Evolutionary conservation across 2,113 vertebrate genomes (phyloP).

Genomic region (Anolis sagrei): DNA sequence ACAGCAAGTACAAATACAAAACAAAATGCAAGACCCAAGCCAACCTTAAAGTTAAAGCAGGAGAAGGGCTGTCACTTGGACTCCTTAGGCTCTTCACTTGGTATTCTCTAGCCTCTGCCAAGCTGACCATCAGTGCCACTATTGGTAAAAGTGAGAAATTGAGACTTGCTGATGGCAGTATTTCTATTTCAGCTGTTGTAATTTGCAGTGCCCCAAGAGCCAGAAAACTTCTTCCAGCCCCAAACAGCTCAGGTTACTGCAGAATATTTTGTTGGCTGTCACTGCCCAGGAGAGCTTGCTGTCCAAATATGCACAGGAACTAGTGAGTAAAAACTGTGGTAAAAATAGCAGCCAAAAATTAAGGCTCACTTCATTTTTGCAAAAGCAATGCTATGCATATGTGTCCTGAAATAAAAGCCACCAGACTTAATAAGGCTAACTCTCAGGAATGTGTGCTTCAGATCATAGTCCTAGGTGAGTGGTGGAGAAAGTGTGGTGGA

Average conservation of each 20-base stretch:
- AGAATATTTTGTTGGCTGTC: conserved; percentile 47
- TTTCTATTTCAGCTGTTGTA: conserved; percentile 41
- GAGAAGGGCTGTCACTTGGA: conserved; percentile 24
- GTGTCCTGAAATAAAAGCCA: not conserved
- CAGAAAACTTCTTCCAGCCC: conserved; percentile 53
- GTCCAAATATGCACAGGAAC: conserved; percentile 11
- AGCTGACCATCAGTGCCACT: conserved; percentile 56
- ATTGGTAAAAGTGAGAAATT: conserved; percentile 49
- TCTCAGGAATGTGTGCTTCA: not conserved
- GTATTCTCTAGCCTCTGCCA: conserved; percentile 40
- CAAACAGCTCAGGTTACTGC: conserved; percentile 48
- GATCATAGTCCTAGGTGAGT: not conserved
- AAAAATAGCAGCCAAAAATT: too few relatives aligned
- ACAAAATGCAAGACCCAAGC: not conserved
- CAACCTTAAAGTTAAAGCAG: conserved; percentile 23
- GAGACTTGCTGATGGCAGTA: conserved; percentile 44
- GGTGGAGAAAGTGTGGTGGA: not conserved
- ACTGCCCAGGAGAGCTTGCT: conserved; percentile 23
- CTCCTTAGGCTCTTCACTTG: conserved; percentile 41
- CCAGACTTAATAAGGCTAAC: not conserved
- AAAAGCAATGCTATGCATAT: too few relatives aligned
- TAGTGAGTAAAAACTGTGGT: not conserved
- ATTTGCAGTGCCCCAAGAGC: conserved; percentile 44
- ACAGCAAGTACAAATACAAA: conserved; percentile 40
- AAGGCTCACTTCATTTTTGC: not conserved